These are phyloP conservation scores for Brevimyrus niger DNA, from an alignment of 2,113 vertebrate species.

Conservation along the genomic window DNA sequence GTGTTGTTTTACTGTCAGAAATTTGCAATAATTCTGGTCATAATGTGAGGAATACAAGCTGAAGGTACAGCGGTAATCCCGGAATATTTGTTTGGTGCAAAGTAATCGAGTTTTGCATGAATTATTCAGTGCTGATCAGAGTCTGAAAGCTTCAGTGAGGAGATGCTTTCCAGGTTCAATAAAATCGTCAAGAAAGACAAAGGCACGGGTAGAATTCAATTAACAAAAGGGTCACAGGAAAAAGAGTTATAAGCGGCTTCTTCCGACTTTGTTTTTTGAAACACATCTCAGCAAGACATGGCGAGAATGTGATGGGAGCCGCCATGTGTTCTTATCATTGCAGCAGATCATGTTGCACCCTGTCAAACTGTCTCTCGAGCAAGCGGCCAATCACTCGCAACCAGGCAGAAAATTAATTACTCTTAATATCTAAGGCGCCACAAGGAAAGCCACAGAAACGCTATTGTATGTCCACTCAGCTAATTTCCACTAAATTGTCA, in stretches of 20 bases:
- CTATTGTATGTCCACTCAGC: background rate
- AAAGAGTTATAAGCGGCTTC: slow-evolving; percentile 14
- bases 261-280: slow-evolving; percentile 25
- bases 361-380: slow-evolving; percentile 22
- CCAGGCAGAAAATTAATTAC: background rate
- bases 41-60: background rate
- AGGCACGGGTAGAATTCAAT: slow-evolving; percentile 59
- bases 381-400: background rate
- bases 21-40: background rate
- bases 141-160: slow-evolving; percentile 30
- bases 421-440: background rate
- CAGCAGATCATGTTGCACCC: slow-evolving; percentile 10
- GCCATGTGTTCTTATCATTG: slow-evolving; percentile 38
- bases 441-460: background rate
- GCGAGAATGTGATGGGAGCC: slow-evolving; percentile 23
- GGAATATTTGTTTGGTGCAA: background rate
- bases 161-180: slow-evolving; percentile 37
- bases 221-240: slow-evolving; percentile 19
- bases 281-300: slow-evolving; percentile 25
- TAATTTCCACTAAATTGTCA: background rate
- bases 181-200: slow-evolving; percentile 52
- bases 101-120: slow-evolving; percentile 30
- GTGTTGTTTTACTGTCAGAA: background rate
- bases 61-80: background rate
- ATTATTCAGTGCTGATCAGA: slow-evolving; percentile 44